Conservation (phyloP, 2,888 invertebrate genomes). For the Volucella zonaria region DNA sequence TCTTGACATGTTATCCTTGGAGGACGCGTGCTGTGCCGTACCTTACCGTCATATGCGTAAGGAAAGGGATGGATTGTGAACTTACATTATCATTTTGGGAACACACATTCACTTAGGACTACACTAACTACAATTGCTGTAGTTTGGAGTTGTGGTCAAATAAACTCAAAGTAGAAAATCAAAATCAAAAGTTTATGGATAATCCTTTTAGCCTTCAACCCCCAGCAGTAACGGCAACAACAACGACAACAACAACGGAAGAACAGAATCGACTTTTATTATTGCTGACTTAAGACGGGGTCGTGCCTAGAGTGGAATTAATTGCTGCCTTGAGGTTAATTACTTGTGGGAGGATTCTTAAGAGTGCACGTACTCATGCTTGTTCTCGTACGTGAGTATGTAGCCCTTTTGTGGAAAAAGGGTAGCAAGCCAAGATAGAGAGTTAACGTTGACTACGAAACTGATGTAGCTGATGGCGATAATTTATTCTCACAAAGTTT, state of each 20-base stretch:
- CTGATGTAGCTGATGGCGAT: slow-evolving; percentile 19
- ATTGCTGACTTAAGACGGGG: slow-evolving; percentile 23
- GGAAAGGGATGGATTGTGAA: slow-evolving; percentile 35
- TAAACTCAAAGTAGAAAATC: slow-evolving; percentile 49
- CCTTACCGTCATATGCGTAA: slow-evolving; percentile 13
- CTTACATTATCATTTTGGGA: slow-evolving; percentile 61
- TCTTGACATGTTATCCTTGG: slow-evolving; percentile 9
- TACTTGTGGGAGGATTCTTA: slow-evolving; percentile 55
- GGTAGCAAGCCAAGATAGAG: slow-evolving; percentile 1
- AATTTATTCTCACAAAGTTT: slow-evolving; percentile 59
- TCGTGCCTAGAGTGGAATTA: slow-evolving; percentile 48
- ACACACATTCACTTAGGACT: slow-evolving; percentile 38
- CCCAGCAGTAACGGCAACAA: too few species aligned
- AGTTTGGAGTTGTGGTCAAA: slow-evolving; percentile 54
- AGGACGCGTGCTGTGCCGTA: not conserved
- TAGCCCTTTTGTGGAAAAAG: slow-evolving; percentile 43
- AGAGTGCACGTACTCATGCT: not conserved
- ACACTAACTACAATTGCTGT: slow-evolving; percentile 30
- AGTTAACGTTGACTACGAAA: slow-evolving; percentile 43
- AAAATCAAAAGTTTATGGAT: slow-evolving; percentile 60
- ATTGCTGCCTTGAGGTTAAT: slow-evolving; percentile 69
- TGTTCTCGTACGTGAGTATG: slow-evolving; percentile 2
- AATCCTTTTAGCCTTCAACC: slow-evolving; percentile 1
- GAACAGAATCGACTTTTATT: slow-evolving; percentile 35
- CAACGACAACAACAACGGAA: not conserved